Evolutionary conservation across 2,888 invertebrate species (phyloP).

Genomic region (Acrocyrtus sp.): DNA sequence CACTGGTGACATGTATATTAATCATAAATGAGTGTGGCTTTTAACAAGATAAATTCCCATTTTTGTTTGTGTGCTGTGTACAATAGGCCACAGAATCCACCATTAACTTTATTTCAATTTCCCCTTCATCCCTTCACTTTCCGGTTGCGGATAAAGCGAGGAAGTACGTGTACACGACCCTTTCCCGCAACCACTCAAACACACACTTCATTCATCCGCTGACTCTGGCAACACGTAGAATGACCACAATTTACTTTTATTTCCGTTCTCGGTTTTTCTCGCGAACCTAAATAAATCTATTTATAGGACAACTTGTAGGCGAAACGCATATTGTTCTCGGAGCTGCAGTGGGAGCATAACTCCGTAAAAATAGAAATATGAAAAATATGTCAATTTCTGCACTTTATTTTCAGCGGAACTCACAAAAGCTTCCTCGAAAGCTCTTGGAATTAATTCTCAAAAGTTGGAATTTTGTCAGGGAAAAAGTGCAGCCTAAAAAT

Average conservation of each 20-base stretch:
- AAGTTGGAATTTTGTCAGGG: neutral
- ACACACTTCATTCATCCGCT: neutral
- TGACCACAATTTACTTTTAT: neutral
- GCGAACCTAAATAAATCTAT: neutral
- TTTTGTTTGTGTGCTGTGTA: neutral
- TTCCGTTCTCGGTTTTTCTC: neutral
- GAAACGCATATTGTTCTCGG: no score
- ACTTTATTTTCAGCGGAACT: no score
- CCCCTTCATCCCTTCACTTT: constrained; percentile 7
- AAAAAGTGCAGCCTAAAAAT: constrained; percentile 7
- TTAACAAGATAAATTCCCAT: constrained; percentile 5
- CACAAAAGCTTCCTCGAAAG: no score
- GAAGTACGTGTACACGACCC: no score
- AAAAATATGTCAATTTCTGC: no score
- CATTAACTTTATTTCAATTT: constrained; percentile 38
- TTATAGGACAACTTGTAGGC: neutral
- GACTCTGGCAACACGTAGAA: neutral
- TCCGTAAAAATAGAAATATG: no score
- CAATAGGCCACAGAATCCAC: neutral
- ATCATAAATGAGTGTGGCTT: constrained; percentile 26
- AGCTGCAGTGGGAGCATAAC: no score
- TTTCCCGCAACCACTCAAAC: neutral
- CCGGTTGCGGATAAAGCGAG: neutral
- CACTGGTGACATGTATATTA: constrained; percentile 50
- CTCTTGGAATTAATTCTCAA: no score